Base-by-base conservation (phyloP, 2,888 invertebrate genomes). In the Autographa pulchrina region DNA sequence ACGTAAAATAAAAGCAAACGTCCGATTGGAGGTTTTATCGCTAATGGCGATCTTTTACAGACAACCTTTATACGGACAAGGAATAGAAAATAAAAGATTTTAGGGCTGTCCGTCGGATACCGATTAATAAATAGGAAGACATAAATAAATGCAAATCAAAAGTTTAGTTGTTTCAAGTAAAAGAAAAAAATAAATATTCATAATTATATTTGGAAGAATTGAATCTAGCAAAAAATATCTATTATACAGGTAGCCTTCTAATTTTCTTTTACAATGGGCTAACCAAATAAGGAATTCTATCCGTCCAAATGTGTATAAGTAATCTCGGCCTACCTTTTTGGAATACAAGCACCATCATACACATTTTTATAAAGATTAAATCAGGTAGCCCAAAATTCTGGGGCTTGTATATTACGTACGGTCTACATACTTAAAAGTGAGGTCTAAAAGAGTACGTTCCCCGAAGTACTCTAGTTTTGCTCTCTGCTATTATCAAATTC, bases 401-500 rank as follows among this genome's bases (percentile, higher is more conserved):
- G 25, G 54, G 54, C 25, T 65, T 16, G 13, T 35, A 72, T 32
- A 20, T 14, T 20, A 20, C 16, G 48, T 41, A 43, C 43, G 43
- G 43, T 43, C 16, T 32, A 56, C 16, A 6, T 35, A 59, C 25
- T 61, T 20, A 61, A 32, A 64, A 70, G 54, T 7, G 18, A 54
- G 59, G 1, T 18, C 31, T 20, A n/a, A 64, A 65, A 68, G 38
- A 65, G 41, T 52, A 25, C 25, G 48, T 43, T 58, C 58, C 60
- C 56, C 32, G 54, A 77, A 62, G 63, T 43, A 25, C 52, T 63
- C 62, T 25, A 65, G 54, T 54, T 68, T 70, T 63, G n/a, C 58
- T 62, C 62, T 32, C 64, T 32, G 32, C 61, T 35, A 54, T 70
- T 75, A 75, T 67, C 66, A 70, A 75, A 75, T 75, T 75, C 67